Percentiles rank a stretch among this genome's conserved stretches.
Evolutionary conservation across 2,888 invertebrate genomes (phyloP).

Genomic region (Frankliniella intonsa): DNA sequence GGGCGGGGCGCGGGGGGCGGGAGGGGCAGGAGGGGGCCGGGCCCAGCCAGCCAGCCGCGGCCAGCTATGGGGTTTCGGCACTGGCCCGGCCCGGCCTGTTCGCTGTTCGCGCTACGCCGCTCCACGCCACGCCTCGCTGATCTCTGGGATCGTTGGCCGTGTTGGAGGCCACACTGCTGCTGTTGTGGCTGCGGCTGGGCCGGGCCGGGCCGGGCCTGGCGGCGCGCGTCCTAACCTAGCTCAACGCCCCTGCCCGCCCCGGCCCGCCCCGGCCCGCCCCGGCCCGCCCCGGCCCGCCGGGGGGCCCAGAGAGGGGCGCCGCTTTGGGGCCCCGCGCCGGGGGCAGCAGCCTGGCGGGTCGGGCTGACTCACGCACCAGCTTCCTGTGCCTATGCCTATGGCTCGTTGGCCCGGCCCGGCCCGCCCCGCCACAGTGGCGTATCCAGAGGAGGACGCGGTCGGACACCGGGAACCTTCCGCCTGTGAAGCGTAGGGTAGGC

Average conservation of each 20-base stretch:
- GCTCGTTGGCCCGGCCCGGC: neutral
- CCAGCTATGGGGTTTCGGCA: conserved; percentile 23
- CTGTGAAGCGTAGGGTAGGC: too few relatives aligned
- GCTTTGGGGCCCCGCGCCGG: neutral
- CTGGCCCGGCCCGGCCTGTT: neutral
- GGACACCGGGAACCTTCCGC: too few relatives aligned
- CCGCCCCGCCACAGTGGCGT: too few relatives aligned
- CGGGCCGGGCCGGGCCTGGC: neutral
- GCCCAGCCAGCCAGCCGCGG: neutral
- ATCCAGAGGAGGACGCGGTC: too few relatives aligned
- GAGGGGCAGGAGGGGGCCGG: neutral
- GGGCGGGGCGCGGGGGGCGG: neutral
- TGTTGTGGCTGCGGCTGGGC: neutral
- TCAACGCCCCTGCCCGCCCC: neutral
- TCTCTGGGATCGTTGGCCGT: conserved; percentile 24
- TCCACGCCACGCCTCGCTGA: conserved; percentile 23
- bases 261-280: neutral
- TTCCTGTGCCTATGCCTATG: neutral
- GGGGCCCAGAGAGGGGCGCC: neutral
- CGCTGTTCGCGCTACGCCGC: neutral
- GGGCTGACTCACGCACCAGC: neutral
- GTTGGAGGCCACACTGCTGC: conserved; percentile 20
- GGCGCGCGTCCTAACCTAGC: conserved; percentile 14
- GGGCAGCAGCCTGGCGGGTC: too few relatives aligned
- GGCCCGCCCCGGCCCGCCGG: neutral